Evolutionary conservation across 2,888 invertebrate genomes (phyloP).

Genomic region (Sesia bembeciformis): DNA sequence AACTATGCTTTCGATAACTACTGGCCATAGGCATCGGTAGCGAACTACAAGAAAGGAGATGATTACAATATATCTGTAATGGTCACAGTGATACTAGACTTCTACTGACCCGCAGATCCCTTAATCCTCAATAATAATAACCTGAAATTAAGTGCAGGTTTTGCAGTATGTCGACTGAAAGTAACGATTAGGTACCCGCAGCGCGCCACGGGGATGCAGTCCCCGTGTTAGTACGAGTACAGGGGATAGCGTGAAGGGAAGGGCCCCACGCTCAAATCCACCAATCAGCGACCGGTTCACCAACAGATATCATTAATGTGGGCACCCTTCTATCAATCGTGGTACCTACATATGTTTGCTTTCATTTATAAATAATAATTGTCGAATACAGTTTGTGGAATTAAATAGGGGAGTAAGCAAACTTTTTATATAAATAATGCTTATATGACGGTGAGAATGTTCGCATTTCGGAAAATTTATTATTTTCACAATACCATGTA

Average conservation of each 20-base stretch:
- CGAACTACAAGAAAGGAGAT: too few species aligned
- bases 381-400: constrained; percentile 38
- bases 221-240: constrained; percentile 7
- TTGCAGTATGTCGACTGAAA: constrained; percentile 11
- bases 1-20: too few species aligned
- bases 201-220: constrained; percentile 34
- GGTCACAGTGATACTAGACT: too few species aligned
- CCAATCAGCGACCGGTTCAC: constrained; percentile 43
- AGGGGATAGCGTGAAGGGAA: constrained; percentile 39
- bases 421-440: too few species aligned
- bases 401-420: constrained; percentile 37
- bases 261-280: constrained; percentile 37
- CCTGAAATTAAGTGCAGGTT: too few species aligned
- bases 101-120: too few species aligned
- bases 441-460: too few species aligned
- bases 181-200: constrained; percentile 47
- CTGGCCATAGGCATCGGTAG: too few species aligned
- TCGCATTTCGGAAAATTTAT: too few species aligned
- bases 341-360: constrained; percentile 59
- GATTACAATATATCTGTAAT: too few species aligned
- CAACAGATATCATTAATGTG: constrained; percentile 40
- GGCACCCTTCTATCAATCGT: constrained; percentile 42
- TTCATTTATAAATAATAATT: constrained; percentile 68
- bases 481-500: too few species aligned
- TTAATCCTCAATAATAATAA: too few species aligned